Evolutionary conservation across 2,797 vertebrate genomes (phyloP), one percentile per base, ranked within the genome.

Genomic region (Simalia tracyae): DNA sequence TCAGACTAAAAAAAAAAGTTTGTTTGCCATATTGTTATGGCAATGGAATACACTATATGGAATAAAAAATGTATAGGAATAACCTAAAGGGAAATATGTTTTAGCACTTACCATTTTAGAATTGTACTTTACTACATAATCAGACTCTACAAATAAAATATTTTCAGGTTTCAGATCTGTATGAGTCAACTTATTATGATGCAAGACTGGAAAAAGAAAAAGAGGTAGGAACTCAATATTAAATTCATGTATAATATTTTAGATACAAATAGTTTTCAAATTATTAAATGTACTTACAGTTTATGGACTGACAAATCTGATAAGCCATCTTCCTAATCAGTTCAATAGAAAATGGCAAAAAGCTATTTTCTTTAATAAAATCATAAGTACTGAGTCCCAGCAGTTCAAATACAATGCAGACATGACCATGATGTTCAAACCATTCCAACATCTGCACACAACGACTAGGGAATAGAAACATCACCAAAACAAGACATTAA

Each of bases 151-250:
- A 97, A 99, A 99, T 87, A 99, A 98, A 96, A 99, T 99, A 95
- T 99, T 99, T 98, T 99, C 99, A 90, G 99, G 99, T 95, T 99
- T 99, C 96, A 99, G 97, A 96, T 99, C 99, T 50, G 99, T 99
- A 97, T 99, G 99, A 28, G 99, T 99, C 95, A 99, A 97, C 95
- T 99, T 99, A 97, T 99, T 99, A 95, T 98, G 98, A 96, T 99
- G 99, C 36, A 99, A 97, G 98, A 99, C 99, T 99, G 95, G 2
- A 97, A 96, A 89, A 76, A 76, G 96, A 93, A 95, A 92, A 93
- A 95, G 95, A 92, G 56, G 46, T 1, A 92, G 56, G 15, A 12
- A 92, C 81, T 91, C 15, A 60, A 15, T 87, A 64, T 88, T 89
- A 89, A 0, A 42, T 4, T 28, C 0, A 46, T 90, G 84, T 57